A percentile compares a stretch with the other conserved stretches of the same genome.
Conservation (phyloP, 2,797 vertebrate genomes). For the Eupleurogrammus muticus region DNA sequence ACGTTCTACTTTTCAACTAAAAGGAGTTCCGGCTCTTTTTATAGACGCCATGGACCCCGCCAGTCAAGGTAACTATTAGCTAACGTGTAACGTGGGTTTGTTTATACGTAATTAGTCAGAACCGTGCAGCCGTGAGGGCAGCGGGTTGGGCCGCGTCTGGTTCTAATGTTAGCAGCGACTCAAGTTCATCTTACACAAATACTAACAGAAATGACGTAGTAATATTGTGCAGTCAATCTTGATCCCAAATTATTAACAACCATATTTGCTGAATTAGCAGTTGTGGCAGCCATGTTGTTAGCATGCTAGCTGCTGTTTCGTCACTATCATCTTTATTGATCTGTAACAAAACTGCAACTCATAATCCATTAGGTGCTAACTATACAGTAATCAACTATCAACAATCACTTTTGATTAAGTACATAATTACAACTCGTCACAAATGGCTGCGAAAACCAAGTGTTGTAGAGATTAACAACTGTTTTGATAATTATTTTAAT, state of each 20-base stretch:
- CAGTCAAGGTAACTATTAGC: slow-evolving; percentile 75
- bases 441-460: no score
- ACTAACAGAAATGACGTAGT: no score
- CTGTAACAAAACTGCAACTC: background rate
- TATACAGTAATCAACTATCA: no score
- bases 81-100: fast-evolving
- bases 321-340: background rate
- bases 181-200: background rate
- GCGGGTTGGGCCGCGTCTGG: slow-evolving; percentile 38
- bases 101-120: fast-evolving
- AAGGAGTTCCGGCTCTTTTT: slow-evolving; percentile 8
- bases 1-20: background rate
- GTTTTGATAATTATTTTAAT: no score
- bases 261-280: slow-evolving; percentile 1
- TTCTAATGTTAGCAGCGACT: slow-evolving; percentile 15
- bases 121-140: background rate
- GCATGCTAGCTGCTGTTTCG: background rate
- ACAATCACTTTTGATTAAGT: no score
- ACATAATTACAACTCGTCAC: no score
- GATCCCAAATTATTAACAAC: background rate
- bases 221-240: background rate
- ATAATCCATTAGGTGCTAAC: no score
- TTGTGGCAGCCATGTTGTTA: background rate
- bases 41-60: slow-evolving; percentile 75
- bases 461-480: no score